phyloP scores from a whole-genome alignment of 1,140 invertebrate genomes.

The Drusus annulatus region DNA sequence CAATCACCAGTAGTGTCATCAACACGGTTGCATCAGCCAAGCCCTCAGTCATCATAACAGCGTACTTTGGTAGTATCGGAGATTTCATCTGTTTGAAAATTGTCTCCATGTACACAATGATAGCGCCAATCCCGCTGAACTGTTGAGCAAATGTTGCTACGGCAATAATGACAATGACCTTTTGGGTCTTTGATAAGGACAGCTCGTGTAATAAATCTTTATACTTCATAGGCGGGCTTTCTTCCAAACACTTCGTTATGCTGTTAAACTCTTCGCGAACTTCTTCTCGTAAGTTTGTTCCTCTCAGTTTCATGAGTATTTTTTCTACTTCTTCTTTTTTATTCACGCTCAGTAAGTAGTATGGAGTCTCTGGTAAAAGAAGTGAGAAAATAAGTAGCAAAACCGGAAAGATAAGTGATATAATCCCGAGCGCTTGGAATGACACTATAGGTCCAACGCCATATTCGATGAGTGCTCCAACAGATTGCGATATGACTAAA shows the following conservation, averaged over 20 bases:
- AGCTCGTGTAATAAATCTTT: slow-evolving; percentile 51
- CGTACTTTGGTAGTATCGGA: slow-evolving; percentile 46
- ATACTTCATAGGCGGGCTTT: slow-evolving; percentile 47
- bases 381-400: slow-evolving; percentile 43
- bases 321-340: slow-evolving; percentile 41
- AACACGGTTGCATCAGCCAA: slow-evolving; percentile 48
- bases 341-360: slow-evolving; percentile 51
- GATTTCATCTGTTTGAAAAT: slow-evolving; percentile 52
- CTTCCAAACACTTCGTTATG: slow-evolving; percentile 53
- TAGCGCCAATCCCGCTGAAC: slow-evolving; percentile 53
- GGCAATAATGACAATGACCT: slow-evolving; percentile 51
- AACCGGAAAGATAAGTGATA: slow-evolving; percentile 46
- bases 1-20: slow-evolving; percentile 50
- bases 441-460: slow-evolving; percentile 65
- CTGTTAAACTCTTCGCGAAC: slow-evolving; percentile 50
- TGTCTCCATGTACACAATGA: slow-evolving; percentile 54
- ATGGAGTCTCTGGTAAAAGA: slow-evolving; percentile 55
- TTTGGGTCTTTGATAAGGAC: slow-evolving; percentile 49
- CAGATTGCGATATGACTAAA: slow-evolving; percentile 74
- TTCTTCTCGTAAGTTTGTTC: slow-evolving; percentile 9
- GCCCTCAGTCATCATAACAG: slow-evolving; percentile 52
- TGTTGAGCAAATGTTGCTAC: slow-evolving; percentile 54
- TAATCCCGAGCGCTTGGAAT: slow-evolving; percentile 40
- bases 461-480: slow-evolving; percentile 71
- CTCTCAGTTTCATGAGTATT: slow-evolving; percentile 52